Evolutionary conservation across 2,888 invertebrate species (phyloP).

Genomic region (Lasioglossum pauxillum): DNA sequence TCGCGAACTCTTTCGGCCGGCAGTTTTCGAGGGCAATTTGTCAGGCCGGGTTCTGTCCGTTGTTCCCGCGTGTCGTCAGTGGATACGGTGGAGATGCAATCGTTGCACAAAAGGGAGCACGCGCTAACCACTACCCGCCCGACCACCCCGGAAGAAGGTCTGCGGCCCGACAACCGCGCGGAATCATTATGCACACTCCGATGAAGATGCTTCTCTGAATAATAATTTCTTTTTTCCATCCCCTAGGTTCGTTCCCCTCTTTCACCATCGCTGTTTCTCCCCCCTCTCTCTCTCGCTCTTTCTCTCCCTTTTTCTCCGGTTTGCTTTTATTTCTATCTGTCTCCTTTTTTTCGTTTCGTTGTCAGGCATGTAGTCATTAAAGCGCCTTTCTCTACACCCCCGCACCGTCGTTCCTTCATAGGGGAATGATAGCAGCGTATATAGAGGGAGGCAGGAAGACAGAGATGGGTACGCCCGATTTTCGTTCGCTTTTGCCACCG

Average conservation of each 20-base stretch:
- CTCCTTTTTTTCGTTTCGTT: neutral
- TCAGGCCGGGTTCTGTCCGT: slow-evolving; percentile 50
- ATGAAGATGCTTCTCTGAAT: slow-evolving; percentile 46
- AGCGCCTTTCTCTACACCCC: slow-evolving; percentile 1
- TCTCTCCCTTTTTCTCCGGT: neutral
- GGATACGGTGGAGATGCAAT: neutral
- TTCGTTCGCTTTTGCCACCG: slow-evolving; percentile 8
- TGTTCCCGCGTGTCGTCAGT: slow-evolving; percentile 34
- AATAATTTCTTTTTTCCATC: slow-evolving; percentile 22
- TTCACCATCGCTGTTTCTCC: neutral
- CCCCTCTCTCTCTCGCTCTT: neutral
- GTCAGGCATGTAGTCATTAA: slow-evolving; percentile 26
- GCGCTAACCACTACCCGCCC: slow-evolving; percentile 17
- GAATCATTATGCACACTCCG: slow-evolving; percentile 52
- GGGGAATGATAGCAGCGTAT: neutral
- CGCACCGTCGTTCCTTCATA: neutral
- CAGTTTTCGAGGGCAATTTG: slow-evolving; percentile 68
- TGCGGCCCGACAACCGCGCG: slow-evolving; percentile 28
- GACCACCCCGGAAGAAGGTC: slow-evolving; percentile 24
- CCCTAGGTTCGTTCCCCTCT: neutral
- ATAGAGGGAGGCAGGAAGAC: neutral
- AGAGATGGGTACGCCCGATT: neutral
- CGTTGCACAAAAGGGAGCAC: slow-evolving; percentile 41
- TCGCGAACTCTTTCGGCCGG: slow-evolving; percentile 51
- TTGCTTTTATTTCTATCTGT: neutral